Evolutionary conservation across 2,797 vertebrate genomes (phyloP).

Genomic region (Gastrophryne carolinensis): DNA sequence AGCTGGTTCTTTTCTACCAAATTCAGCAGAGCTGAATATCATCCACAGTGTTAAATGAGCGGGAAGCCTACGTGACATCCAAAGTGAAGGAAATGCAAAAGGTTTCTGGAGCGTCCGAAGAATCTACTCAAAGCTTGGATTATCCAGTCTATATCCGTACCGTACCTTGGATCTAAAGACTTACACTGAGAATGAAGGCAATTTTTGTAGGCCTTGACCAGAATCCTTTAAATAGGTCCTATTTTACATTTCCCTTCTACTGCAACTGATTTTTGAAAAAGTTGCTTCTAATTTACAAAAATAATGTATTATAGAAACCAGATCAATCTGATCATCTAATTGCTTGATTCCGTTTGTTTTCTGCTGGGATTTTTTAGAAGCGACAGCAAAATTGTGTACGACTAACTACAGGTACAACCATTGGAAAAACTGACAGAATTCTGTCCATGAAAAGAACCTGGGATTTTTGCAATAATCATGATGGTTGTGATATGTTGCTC

Average conservation of each 20-base stretch:
- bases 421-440: conserved; percentile 60
- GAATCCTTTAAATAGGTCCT: conserved; percentile 67
- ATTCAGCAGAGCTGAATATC: conserved; percentile 93
- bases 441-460: conserved; percentile 56
- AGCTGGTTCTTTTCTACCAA: conserved; percentile 86
- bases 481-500: conserved; percentile 59
- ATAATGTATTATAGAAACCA: conserved; percentile 57
- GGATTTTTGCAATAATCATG: conserved; percentile 64
- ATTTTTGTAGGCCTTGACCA: conserved; percentile 68
- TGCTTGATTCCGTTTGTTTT: conserved; percentile 21
- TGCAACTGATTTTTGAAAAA: conserved; percentile 65
- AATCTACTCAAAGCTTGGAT: conserved; percentile 64
- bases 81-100: conserved; percentile 62
- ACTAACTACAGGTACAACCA: conserved; percentile 57
- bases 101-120: conserved; percentile 64
- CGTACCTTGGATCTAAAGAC: conserved; percentile 62
- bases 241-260: conserved; percentile 71
- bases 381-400: conserved; percentile 47
- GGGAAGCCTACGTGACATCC: conserved; percentile 68
- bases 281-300: conserved; percentile 61
- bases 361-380: conserved; percentile 40
- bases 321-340: background rate
- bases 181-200: conserved; percentile 66
- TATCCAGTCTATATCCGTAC: conserved; percentile 61
- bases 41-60: conserved; percentile 67